phyloP scores from a whole-genome alignment of 2,113 vertebrate species.

The Indicator indicator region DNA sequence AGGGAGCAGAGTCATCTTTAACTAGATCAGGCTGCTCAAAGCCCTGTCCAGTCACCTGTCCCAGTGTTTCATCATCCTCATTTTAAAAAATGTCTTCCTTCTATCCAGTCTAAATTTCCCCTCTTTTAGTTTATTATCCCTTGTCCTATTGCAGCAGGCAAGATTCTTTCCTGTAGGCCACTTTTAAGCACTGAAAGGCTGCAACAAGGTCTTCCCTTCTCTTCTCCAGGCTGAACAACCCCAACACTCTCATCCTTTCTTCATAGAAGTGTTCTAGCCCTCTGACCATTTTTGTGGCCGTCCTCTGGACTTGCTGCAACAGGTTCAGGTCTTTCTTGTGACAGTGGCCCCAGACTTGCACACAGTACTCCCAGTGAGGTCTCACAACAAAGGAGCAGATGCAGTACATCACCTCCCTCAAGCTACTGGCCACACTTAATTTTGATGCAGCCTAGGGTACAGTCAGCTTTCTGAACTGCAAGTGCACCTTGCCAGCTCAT shows the following conservation, averaged over 20 bases:
- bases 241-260: not conserved
- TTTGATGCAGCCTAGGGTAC: too few species aligned
- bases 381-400: too few species aligned
- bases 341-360: too few species aligned
- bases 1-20: not conserved
- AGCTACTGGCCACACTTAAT: too few species aligned
- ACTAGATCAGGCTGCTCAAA: not conserved
- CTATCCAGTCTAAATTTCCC: not conserved
- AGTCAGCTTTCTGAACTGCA: too few species aligned
- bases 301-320: not conserved
- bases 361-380: too few species aligned
- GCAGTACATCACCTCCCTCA: too few species aligned
- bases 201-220: not conserved
- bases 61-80: not conserved
- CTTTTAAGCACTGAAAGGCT: too few species aligned
- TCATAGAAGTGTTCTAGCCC: not conserved
- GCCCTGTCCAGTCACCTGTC: not conserved
- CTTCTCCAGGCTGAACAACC: not conserved
- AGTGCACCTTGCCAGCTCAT: too few species aligned
- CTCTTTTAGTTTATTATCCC: not conserved
- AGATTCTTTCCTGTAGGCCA: not conserved
- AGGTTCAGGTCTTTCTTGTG: too few species aligned
- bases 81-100: not conserved
- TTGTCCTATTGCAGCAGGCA: not conserved
- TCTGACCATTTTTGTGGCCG: not conserved